Evolutionary conservation across 1,140 invertebrate genomes (phyloP).

Genomic region (Bombus affinis): DNA sequence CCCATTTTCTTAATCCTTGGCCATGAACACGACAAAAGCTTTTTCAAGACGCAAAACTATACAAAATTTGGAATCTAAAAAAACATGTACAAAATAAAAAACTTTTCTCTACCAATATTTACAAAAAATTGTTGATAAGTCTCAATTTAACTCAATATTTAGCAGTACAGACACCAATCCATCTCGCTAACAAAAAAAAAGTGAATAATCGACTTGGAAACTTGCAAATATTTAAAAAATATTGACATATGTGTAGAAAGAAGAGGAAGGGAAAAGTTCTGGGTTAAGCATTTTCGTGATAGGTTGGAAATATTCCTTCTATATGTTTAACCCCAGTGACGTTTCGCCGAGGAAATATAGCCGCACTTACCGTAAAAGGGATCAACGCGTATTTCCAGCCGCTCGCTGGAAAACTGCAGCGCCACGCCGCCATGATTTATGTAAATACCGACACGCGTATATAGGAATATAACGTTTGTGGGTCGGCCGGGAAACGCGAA

Average conservation of each 20-base stretch:
- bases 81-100: not conserved
- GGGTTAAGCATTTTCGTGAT: slow-evolving; percentile 2
- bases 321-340: slow-evolving; percentile 42
- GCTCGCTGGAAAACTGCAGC: slow-evolving; percentile 42
- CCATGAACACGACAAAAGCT: not conserved
- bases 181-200: too few species aligned
- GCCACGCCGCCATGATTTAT: slow-evolving; percentile 59
- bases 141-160: not conserved
- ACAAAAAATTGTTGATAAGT: not conserved
- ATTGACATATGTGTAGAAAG: not conserved
- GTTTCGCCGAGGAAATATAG: slow-evolving; percentile 55
- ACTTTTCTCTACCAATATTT: too few species aligned
- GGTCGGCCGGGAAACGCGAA: slow-evolving; percentile 47
- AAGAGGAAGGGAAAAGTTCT: not conserved
- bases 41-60: not conserved
- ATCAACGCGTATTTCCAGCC: slow-evolving; percentile 59
- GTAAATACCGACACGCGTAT: slow-evolving; percentile 59
- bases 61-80: not conserved
- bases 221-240: not conserved
- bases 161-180: too few species aligned
- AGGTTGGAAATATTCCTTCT: slow-evolving; percentile 36
- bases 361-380: slow-evolving; percentile 62
- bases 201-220: not conserved
- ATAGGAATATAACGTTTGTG: slow-evolving; percentile 56
- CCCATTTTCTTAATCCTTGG: not conserved